Percentiles rank a stretch among this genome's conserved stretches.
These are phyloP conservation scores for Choreutis nemorana DNA, from an alignment of 2,888 invertebrate species.

Conservation along the genomic window DNA sequence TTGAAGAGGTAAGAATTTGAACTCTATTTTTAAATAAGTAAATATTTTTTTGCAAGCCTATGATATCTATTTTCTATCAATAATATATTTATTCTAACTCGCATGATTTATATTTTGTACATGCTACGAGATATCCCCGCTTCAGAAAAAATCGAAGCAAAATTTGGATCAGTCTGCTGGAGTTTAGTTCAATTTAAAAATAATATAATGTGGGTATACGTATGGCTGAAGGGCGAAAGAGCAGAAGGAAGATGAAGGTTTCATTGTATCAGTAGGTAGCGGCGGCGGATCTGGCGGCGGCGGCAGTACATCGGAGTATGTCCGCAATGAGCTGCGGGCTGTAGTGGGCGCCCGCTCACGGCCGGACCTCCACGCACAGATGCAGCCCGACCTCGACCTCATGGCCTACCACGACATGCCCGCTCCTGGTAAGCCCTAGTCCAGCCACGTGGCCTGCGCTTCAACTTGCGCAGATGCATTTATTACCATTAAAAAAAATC, in stretches of 20 bases:
- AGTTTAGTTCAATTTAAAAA: background rate
- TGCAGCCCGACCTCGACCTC: constrained; percentile 74
- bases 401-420: constrained; percentile 76
- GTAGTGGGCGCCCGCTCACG: constrained; percentile 84
- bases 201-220: no score
- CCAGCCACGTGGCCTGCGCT: background rate
- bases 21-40: no score
- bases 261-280: no score
- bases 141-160: no score
- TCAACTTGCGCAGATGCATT: no score
- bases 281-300: constrained; percentile 52
- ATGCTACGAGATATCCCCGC: no score
- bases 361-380: constrained; percentile 50
- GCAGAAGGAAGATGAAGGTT: constrained; percentile 13
- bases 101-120: no score
- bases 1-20: no score
- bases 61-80: no score
- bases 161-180: constrained; percentile 19
- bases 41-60: no score
- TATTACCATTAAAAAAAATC: no score
- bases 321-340: constrained; percentile 89
- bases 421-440: constrained; percentile 55
- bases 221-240: constrained; percentile 16
- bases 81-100: no score
- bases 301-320: constrained; percentile 83